Evolutionary conservation across 2,888 invertebrate species (phyloP), one percentile per base, ranked within the genome.

Genomic region (Sinhomidia bicolor): DNA sequence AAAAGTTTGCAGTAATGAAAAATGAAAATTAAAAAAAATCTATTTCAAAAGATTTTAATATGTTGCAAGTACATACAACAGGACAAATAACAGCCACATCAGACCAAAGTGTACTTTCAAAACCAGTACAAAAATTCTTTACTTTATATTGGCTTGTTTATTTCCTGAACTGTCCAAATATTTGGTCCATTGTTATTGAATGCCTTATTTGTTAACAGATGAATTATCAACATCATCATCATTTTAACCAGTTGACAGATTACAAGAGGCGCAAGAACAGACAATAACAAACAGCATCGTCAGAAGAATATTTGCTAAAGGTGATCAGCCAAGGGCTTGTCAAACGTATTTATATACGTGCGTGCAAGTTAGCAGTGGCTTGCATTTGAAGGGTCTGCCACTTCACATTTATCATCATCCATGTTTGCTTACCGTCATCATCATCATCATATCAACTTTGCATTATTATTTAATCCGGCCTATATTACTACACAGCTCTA

Each of bases 151-250:
- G 2, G 2, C 32, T 29, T 5, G 14, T 20, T 79, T 60, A 47
- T 41, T 57, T 20, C 57, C 17, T 1, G 32, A 71, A 23, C 71
- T 83, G 82, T 83, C 82, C 82, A 83, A 83, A 83, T 83, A 83
- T 83, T 83, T 83, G 82, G 71, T 68, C 23, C 82, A 44, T 83
- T 83, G n/a, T n/a, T n/a, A n/a, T n/a, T n/a, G n/a, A n/a, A 51
- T 83, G 29, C 32, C 12, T 65, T 29, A 32, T 65, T 29, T 23
- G 3, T 60, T 20, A 26, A 57, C 20, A 20, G 1, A 3, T 3
- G 3, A 17, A 32, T 29, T 29, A 12, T 12, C 32, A 14, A n/a
- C 29, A 65, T 9, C 65, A 65, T 20, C 17, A 23, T 20, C n/a
- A 7, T 60, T 23, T 26, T 9, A 5, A 12, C 20, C 20, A 60